phyloP scores from a whole-genome alignment of 2,113 vertebrate genomes.

The Dendrocopos noguchii region DNA sequence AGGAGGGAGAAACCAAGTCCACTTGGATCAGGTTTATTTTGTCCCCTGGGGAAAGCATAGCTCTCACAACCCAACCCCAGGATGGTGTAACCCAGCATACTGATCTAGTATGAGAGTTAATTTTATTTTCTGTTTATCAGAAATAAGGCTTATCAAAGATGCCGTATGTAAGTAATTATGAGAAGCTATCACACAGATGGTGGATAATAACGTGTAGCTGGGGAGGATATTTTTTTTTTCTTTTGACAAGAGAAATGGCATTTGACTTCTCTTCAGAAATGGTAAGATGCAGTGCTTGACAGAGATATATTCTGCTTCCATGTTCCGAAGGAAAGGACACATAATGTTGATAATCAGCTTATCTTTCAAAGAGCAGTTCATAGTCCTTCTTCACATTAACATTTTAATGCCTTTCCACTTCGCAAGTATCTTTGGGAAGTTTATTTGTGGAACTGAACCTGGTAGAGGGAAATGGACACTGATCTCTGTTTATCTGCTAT shows the following conservation, averaged over 20 bases:
- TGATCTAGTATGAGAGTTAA: constrained; percentile 74
- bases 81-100: too few relatives aligned
- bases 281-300: constrained; percentile 47
- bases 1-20: too few relatives aligned
- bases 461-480: neutral
- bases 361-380: neutral
- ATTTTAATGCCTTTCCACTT: constrained; percentile 45
- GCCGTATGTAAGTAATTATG: constrained; percentile 75
- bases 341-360: constrained; percentile 56
- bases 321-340: constrained; percentile 41
- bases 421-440: neutral
- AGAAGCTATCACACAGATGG: constrained; percentile 76
- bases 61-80: too few relatives aligned
- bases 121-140: constrained; percentile 82
- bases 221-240: constrained; percentile 70
- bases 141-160: constrained; percentile 74
- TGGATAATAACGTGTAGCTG: constrained; percentile 69
- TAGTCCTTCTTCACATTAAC: neutral
- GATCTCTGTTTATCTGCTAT: neutral
- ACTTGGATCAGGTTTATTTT: too few relatives aligned
- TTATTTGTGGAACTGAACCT: neutral
- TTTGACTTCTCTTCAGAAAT: constrained; percentile 70
- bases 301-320: constrained; percentile 28
- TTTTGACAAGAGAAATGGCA: constrained; percentile 74
- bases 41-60: too few relatives aligned